phyloP scores from a whole-genome alignment of 2,797 vertebrate species.

The Micropoecilia bifurca region DNA sequence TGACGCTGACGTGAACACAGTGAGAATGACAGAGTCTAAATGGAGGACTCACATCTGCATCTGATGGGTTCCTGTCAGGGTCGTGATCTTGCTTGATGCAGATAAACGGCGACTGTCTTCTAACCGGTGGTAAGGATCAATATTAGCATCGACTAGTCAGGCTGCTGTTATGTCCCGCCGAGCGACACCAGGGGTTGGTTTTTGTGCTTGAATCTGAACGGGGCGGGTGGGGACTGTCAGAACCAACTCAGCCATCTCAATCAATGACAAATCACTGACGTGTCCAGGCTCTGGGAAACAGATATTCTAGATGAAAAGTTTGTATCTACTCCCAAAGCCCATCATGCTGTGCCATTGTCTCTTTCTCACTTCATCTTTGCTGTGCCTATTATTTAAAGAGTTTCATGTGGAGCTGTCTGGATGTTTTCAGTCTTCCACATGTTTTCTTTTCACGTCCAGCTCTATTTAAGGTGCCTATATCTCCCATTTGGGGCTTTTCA shows the following conservation, averaged over 20 bases:
- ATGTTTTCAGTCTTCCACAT: neutral
- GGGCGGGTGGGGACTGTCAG: slow-evolving; percentile 29
- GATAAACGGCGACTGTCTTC: slow-evolving; percentile 35
- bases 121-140: slow-evolving; percentile 53
- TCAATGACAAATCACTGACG: slow-evolving; percentile 25
- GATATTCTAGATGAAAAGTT: slow-evolving; percentile 24
- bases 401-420: neutral
- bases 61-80: slow-evolving; percentile 25
- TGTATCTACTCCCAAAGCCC: slow-evolving; percentile 3
- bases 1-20: neutral
- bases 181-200: neutral
- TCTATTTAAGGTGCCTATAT: neutral
- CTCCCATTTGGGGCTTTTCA: neutral
- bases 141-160: slow-evolving; percentile 39
- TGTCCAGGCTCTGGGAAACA: slow-evolving; percentile 14
- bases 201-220: slow-evolving; percentile 31
- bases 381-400: neutral
- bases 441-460: neutral
- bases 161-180: slow-evolving; percentile 37
- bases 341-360: slow-evolving; percentile 31
- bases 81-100: slow-evolving; percentile 25
- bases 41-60: neutral
- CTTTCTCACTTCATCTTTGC: neutral
- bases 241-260: slow-evolving; percentile 30
- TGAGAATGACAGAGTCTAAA: neutral